Evolutionary conservation across 1,140 invertebrate species (phyloP).

Genomic region (Trichonephila clavipes): DNA sequence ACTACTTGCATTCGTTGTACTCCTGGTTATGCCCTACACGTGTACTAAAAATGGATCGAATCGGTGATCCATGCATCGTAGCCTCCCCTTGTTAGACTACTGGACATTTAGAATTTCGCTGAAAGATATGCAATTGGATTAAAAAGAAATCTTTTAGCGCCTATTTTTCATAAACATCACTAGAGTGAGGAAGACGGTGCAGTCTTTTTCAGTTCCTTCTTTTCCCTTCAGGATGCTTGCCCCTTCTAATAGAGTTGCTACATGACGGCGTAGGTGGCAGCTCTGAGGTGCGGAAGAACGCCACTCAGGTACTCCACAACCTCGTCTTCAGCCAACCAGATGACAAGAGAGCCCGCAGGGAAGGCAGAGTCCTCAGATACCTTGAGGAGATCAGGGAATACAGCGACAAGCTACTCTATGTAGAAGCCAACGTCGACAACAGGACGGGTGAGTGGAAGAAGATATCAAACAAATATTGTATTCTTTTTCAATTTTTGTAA

Average conservation of each 20-base stretch:
- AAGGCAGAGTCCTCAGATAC: conserved; percentile 90
- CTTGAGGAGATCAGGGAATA: conserved; percentile 85
- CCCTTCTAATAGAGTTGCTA: conserved; percentile 93
- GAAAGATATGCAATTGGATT: too few relatives aligned
- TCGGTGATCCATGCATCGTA: too few relatives aligned
- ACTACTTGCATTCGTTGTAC: too few relatives aligned
- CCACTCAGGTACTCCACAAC: conserved; percentile 92
- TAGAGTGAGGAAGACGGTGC: too few relatives aligned
- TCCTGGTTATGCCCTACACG: too few relatives aligned
- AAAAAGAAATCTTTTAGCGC: too few relatives aligned
- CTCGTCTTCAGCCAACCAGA: conserved; percentile 94
- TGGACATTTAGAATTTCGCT: too few relatives aligned
- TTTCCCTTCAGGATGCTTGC: conserved; percentile 87
- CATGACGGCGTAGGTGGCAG: too few relatives aligned
- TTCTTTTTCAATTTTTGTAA: not conserved
- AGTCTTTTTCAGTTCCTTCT: not conserved
- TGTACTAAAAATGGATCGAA: too few relatives aligned
- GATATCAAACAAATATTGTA: too few relatives aligned
- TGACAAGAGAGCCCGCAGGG: conserved; percentile 92
- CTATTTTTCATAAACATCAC: too few relatives aligned
- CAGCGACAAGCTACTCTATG: conserved; percentile 77
- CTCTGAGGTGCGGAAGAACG: conserved; percentile 86
- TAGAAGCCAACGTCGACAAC: conserved; percentile 85
- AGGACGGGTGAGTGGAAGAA: conserved; percentile 28
- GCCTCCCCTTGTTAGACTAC: too few relatives aligned